A percentile compares a stretch with the other conserved stretches of the same genome.
phyloP scores from a whole-genome alignment of 1,140 invertebrate species.

The Pachypsylla venusta region DNA sequence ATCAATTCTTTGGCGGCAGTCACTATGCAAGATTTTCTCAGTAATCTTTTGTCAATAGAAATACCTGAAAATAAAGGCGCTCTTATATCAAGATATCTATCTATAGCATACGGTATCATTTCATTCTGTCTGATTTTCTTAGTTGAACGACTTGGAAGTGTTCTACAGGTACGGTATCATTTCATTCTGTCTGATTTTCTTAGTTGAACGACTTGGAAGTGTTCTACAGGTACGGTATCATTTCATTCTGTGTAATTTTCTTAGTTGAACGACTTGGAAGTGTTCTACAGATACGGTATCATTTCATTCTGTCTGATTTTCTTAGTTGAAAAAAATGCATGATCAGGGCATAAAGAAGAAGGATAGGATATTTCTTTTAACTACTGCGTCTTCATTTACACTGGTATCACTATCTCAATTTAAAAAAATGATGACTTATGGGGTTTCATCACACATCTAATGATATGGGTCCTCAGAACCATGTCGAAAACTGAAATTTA shows the following conservation, averaged over 20 bases:
- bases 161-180: constrained; percentile 46
- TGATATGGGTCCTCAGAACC: no score
- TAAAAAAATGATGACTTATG: no score
- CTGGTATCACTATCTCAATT: no score
- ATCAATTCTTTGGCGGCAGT: constrained; percentile 82
- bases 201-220: constrained; percentile 61
- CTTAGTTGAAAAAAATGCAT: constrained; percentile 59
- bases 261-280: constrained; percentile 62
- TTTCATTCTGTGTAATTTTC: constrained; percentile 52
- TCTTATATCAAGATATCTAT: constrained; percentile 43
- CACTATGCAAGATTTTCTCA: constrained; percentile 71
- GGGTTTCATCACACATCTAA: no score
- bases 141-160: constrained; percentile 59
- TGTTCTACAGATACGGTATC: constrained; percentile 48
- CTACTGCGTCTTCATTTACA: no score
- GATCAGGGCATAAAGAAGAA: no score
- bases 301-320: constrained; percentile 53
- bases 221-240: constrained; percentile 48
- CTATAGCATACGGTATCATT: constrained; percentile 42
- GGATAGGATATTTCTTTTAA: no score
- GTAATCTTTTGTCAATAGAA: constrained; percentile 46
- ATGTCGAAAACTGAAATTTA: no score
- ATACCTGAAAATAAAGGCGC: constrained; percentile 55
- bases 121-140: constrained; percentile 59
- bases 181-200: constrained; percentile 52